phyloP scores from a whole-genome alignment of 2,797 vertebrate genomes.

The Acridotheres tristis region DNA sequence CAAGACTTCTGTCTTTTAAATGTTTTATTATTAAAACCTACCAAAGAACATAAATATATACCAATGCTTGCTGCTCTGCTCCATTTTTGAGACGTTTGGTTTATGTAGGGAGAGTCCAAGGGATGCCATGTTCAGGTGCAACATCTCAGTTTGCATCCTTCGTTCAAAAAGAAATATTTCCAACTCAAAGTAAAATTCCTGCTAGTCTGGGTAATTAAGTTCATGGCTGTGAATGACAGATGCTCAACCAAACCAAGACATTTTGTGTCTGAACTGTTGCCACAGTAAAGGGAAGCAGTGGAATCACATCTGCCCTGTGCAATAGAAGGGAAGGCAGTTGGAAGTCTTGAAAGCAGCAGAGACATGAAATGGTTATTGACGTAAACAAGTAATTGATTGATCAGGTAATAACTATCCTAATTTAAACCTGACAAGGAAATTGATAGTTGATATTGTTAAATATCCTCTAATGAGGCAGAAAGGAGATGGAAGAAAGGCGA shows the following conservation, averaged over 20 bases:
- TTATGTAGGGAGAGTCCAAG: not conserved
- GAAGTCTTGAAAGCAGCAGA: constrained; percentile 36
- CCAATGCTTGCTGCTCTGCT: not conserved
- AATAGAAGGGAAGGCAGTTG: not conserved
- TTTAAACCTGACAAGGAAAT: constrained; percentile 60
- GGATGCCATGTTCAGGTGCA: not conserved
- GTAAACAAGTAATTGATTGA: constrained; percentile 63
- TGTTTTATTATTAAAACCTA: not conserved
- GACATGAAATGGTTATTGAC: constrained; percentile 46
- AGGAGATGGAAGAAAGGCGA: not conserved
- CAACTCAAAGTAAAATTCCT: not conserved
- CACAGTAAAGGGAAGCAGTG: not conserved
- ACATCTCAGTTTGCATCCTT: not conserved
- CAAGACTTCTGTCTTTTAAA: not conserved
- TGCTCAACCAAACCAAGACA: not conserved
- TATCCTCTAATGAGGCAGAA: constrained; percentile 53
- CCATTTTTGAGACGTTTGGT: not conserved
- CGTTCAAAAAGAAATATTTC: not conserved
- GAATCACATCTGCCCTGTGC: not conserved
- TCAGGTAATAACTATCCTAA: constrained; percentile 63
- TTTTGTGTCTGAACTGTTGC: not conserved
- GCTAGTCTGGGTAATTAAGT: not conserved
- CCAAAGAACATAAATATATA: not conserved
- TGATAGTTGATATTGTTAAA: constrained; percentile 53
- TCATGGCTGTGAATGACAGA: not conserved